Conservation (phyloP, 1,140 invertebrate genomes). For the Drosophila sucinea region DNA sequence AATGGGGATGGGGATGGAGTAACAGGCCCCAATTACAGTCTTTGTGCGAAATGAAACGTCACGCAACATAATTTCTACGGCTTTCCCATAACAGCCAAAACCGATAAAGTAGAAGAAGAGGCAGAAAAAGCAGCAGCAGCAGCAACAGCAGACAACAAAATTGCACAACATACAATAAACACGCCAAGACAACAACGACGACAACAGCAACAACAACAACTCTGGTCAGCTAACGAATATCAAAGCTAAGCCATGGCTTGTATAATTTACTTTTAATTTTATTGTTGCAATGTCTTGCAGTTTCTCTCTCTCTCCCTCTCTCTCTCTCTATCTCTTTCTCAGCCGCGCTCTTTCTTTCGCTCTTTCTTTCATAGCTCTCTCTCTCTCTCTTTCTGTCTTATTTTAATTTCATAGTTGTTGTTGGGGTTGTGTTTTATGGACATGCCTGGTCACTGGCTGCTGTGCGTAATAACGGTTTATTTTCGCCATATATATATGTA, state of each 20-base stretch:
- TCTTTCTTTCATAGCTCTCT: not conserved
- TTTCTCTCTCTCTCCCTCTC: constrained; percentile 37
- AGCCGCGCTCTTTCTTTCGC: not conserved
- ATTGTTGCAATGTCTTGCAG: constrained; percentile 79
- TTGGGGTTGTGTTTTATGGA: constrained; percentile 61
- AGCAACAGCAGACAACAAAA: constrained; percentile 40
- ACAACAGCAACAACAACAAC: constrained; percentile 21
- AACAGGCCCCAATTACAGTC: constrained; percentile 67
- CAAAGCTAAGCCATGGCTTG: constrained; percentile 43
- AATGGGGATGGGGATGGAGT: constrained; percentile 6
- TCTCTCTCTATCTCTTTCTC: not conserved
- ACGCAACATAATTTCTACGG: constrained; percentile 80
- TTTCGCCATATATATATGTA: not conserved
- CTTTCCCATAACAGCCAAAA: constrained; percentile 55
- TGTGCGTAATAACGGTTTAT: constrained; percentile 36
- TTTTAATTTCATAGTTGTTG: constrained; percentile 26
- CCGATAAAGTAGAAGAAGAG: constrained; percentile 39
- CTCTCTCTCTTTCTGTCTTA: constrained; percentile 1
- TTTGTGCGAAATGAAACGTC: constrained; percentile 80
- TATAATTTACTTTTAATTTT: constrained; percentile 79
- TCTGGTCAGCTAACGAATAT: constrained; percentile 13
- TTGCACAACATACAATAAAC: constrained; percentile 76
- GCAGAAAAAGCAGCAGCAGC: constrained; percentile 32
- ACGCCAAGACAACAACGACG: constrained; percentile 26
- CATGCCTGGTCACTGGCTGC: constrained; percentile 18